A percentile compares a stretch with the other conserved stretches of the same genome.
Conservation (phyloP, 2,888 invertebrate species). For the Tinea pellionella region DNA sequence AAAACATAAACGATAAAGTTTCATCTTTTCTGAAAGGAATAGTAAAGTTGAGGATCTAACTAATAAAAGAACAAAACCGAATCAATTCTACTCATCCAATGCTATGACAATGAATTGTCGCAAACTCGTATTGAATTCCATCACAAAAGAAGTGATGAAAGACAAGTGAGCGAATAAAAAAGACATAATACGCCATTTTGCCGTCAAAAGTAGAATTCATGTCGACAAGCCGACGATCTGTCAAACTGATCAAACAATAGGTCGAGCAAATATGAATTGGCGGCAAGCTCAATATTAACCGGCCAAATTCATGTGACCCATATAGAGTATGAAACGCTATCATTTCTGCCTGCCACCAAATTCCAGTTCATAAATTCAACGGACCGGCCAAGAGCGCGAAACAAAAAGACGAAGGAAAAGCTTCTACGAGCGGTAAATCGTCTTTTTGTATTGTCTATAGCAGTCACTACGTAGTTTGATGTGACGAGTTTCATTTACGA, state of each 20-base stretch:
- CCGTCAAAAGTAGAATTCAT: slow-evolving; percentile 58
- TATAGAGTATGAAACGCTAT: not conserved
- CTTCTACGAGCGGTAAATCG: slow-evolving; percentile 42
- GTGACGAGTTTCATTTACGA: slow-evolving; percentile 49
- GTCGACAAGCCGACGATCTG: slow-evolving; percentile 49
- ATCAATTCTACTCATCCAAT: slow-evolving; percentile 31
- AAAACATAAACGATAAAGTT: not conserved
- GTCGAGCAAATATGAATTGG: slow-evolving; percentile 31
- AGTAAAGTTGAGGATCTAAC: not conserved
- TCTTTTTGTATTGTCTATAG: slow-evolving; percentile 54
- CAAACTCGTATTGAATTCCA: slow-evolving; percentile 45
- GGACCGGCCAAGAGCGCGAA: slow-evolving; percentile 39
- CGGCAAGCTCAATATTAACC: slow-evolving; percentile 41
- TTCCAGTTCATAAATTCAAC: slow-evolving; percentile 30
- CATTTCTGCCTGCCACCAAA: slow-evolving; percentile 25
- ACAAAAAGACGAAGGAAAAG: slow-evolving; percentile 59
- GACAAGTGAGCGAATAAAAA: slow-evolving; percentile 61
- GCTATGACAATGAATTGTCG: slow-evolving; percentile 48
- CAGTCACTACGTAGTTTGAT: slow-evolving; percentile 48
- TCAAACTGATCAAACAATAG: slow-evolving; percentile 64
- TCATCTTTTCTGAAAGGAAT: slow-evolving; percentile 5
- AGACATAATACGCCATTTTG: slow-evolving; percentile 63
- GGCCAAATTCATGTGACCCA: slow-evolving; percentile 38
- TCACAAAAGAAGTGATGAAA: slow-evolving; percentile 66
- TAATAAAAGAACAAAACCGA: slow-evolving; percentile 44